Evolutionary conservation across 2,888 invertebrate genomes (phyloP), one percentile per base, ranked within the genome.

Genomic region (Scrobipalpa atriplicella): DNA sequence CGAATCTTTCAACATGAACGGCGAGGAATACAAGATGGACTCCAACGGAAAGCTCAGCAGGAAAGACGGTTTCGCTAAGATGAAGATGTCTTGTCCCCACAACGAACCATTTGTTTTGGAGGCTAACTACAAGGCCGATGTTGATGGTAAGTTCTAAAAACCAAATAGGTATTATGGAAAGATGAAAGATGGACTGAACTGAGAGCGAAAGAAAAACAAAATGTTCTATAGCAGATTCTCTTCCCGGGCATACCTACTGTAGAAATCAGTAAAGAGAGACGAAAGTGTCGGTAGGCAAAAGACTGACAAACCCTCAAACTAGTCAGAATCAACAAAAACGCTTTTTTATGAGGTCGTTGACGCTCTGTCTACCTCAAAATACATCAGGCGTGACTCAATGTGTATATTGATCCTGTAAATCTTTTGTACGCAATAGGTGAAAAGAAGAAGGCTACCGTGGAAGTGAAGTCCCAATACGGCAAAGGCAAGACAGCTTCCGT

Each of bases 1-100:
- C 11, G 81, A 92, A 58, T 84, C 83, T 0, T 67, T 93, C 0
- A 93, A 93, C 74, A 86, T 94, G 69, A 95, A 95, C 75, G 90
- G 91, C 3, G 94, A 94, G 58, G 79, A 85, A 0, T 88, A 94
- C 78, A 93, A 93, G 70, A 60, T 92, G 0, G 90, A 93, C 3
- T 80, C 87, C 0, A 85, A 78, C 58, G 89, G 89, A n/a, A 86
- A 88, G 66, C 73, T 83, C 0, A 79, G 84, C 2, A 73, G 73
- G 0, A 79, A 80, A 41, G 81, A 81, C 0, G 94, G 93, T 0
- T 79, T 75, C 18, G 82, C 82, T 0, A 91, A 90, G 60, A 62
- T 93, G 13, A 88, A 88, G 66, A 62, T 94, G 0, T 71, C 87
- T 2, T 78, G 93, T 0, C 90, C 94, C 0, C 92, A 93, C 18